Conservation (phyloP, 2,888 invertebrate genomes). For the Cosmia pyralina region DNA sequence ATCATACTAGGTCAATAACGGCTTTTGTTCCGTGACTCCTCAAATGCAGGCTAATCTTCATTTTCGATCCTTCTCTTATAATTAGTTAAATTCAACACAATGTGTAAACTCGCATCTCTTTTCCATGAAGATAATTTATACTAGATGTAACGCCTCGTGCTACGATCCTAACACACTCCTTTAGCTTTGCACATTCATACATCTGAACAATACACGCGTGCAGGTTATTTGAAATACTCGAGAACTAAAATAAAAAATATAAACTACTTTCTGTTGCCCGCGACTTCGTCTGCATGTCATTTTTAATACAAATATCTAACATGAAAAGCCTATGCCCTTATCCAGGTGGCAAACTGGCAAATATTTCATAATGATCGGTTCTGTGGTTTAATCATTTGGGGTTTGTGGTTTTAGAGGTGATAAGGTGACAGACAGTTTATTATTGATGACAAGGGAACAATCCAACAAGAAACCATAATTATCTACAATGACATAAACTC, state of each 20-base stretch:
- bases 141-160: conserved; percentile 3
- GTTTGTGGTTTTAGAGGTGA: too few species aligned
- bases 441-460: not conserved
- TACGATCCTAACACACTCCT: not conserved
- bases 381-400: too few species aligned
- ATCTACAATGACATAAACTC: too few species aligned
- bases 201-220: conserved; percentile 7
- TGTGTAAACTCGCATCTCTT: not conserved
- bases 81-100: too few species aligned
- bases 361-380: not conserved
- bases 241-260: conserved; percentile 26
- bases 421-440: too few species aligned
- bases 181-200: not conserved
- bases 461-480: too few species aligned
- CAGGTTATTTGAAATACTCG: conserved; percentile 1
- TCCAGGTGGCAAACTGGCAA: not conserved
- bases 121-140: not conserved
- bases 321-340: not conserved
- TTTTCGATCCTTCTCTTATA: too few species aligned
- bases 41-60: too few species aligned
- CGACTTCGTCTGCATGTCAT: too few species aligned
- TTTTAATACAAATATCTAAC: not conserved
- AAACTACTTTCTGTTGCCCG: not conserved
- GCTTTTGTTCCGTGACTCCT: too few species aligned
- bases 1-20: too few species aligned